Base-by-base conservation (phyloP, 2,888 invertebrate species). In the Lucinisca nassula region DNA sequence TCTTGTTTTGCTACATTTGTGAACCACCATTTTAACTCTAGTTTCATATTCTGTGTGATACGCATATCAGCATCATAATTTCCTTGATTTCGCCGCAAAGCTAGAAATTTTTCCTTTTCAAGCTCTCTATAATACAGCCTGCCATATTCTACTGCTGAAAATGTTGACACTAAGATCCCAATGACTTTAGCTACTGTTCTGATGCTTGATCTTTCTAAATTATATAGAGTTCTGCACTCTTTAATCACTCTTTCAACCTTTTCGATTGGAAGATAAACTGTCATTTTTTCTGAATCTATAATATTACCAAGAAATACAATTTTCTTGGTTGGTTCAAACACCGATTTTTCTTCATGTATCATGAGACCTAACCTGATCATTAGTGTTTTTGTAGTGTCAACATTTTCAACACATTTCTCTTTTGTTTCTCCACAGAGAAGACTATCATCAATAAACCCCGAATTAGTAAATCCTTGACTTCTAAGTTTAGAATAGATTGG, bases 401-500 rank as follows among this genome's bases (percentile, higher is more conserved):
- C 27, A 38, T 49, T 40, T 24, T 27, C 14, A 8, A 55, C 55
- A 55, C 55, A 55, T n/a, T 55, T n/a, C 6, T 12, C 14, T n/a
- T n/a, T n/a, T 55, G 55, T n/a, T n/a, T 55, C 55, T n/a, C 21
- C 55, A 4, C 8, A 12, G 24, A 55, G 55, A 12, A 55, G 24
- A n/a, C 21, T n/a, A 55, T 55, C n/a, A n/a, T 55, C 55, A n/a
- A n/a, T 55, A n/a, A n/a, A 55, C 14, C 55, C 55, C 8, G 55
- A 55, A 55, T 55, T 55, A n/a, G 55, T 55, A 55, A n/a, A n/a
- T 17, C 55, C 55, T n/a, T n/a, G 55, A 12, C 14, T 55, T 12
- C 72, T 14, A 21, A 85, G 61, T 17, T n/a, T 37, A 0, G 89
- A 77, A 84, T 80, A 90, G 17, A 90, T 84, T 51, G 90, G 90